Evolutionary conservation across 2,113 vertebrate species (phyloP).

Genomic region (Neoarius graeffei): DNA sequence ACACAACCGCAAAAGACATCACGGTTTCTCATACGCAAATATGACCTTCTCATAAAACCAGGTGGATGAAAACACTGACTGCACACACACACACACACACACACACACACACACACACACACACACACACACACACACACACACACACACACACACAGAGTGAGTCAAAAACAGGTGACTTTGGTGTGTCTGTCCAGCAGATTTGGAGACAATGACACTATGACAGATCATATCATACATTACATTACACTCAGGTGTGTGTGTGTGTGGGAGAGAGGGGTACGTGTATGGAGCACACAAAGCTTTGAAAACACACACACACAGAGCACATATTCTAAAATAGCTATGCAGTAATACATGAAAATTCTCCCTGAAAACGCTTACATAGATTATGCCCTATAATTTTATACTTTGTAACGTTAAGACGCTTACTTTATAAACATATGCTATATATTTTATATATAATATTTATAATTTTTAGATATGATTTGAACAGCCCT

Average conservation of each 20-base stretch:
- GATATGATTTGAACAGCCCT: neutral
- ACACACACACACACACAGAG: constrained; percentile 14
- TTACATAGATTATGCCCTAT: neutral
- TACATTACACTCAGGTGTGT: neutral
- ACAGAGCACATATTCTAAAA: neutral
- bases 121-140: constrained; percentile 5
- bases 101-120: constrained; percentile 20
- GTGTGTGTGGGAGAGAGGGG: neutral
- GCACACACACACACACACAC: constrained; percentile 19
- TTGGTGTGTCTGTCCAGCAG: neutral
- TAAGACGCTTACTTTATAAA: neutral
- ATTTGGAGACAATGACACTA: neutral
- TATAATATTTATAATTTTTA: neutral
- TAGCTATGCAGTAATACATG: neutral
- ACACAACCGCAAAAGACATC: constrained; percentile 12
- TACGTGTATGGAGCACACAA: no score
- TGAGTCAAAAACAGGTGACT: neutral
- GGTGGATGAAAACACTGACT: neutral
- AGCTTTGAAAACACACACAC: neutral
- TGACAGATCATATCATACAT: neutral
- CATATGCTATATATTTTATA: neutral
- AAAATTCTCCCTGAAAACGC: neutral
- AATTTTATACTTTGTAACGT: neutral
- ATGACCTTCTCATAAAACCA: neutral
- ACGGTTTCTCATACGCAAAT: neutral